Base-by-base conservation (phyloP, 2,888 invertebrate genomes). In the Drosophila tanythrix region DNA sequence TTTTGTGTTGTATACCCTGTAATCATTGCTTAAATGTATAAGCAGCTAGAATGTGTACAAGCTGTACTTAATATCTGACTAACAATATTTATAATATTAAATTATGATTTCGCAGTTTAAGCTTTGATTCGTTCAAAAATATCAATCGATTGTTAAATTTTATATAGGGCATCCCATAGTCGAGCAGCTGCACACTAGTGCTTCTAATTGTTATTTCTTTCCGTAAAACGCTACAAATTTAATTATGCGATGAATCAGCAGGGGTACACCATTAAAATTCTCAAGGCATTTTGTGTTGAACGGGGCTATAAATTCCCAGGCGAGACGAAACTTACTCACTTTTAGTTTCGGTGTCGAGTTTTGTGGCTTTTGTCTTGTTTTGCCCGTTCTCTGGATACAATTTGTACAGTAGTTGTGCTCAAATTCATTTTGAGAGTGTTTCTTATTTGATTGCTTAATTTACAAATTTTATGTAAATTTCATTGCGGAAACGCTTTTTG, bases 381-480 rank as follows among this genome's bases (percentile, higher is more conserved):
- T 43, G 25, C 33, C 15, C 8, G 11, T 61, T 68, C 55, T 59
- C 29, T 51, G 57, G 38, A 60, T 46, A 25, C 46, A 46, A 46
- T 58, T 60, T 35, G 50, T 36, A 27, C 29, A 52, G 64, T 53
- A 75, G 79, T 75, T 64, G 61, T 57, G 59, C 36, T 57, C 10
- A 65, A 72, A 62, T 68, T 59, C 38, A 61, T 58, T 71, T 65
- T 62, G 36, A 58, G 58, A 68, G 64, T 55, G 56, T 53, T 76
- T 53, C 27, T 36, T 61, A 55, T 52, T 25, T 36, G 38, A 36
- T 52, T 63, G 50, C 61, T 70, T 73, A 64, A 62, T 74, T 70
- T 76, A 61, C 50, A 70, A 77, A 71, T 63, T 76, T 66, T 89
- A 84, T 85, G 88, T 74, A 82, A 85, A 89, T 85, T 76, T 74